Conservation (phyloP, 2,888 invertebrate genomes). For the Rotaria socialis region DNA sequence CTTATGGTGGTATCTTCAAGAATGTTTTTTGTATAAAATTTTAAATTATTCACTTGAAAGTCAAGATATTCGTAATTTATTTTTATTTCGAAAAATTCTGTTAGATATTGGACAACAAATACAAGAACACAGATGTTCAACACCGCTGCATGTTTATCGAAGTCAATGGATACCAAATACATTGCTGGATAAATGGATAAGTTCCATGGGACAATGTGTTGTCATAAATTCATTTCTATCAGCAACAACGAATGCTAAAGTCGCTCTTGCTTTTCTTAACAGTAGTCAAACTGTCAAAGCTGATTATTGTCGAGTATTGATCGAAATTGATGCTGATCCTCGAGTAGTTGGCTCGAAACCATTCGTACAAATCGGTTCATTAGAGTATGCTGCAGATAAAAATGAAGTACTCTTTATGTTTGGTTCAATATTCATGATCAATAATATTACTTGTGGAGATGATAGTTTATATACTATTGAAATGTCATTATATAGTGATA, state of each 20-base stretch:
- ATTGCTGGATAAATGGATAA: constrained; percentile 1
- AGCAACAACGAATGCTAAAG: neutral
- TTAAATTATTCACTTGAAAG: neutral
- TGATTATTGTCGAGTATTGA: neutral
- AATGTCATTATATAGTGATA: neutral
- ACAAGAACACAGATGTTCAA: neutral
- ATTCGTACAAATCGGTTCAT: neutral
- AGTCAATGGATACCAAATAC: neutral
- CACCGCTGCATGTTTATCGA: neutral
- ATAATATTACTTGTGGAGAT: constrained; percentile 2
- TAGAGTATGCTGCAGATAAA: neutral
- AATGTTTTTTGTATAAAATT: neutral
- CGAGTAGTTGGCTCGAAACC: neutral
- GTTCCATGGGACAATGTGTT: constrained; percentile 2
- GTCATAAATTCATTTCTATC: neutral
- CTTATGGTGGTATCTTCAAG: neutral
- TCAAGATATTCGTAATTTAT: neutral
- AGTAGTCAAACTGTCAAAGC: neutral
- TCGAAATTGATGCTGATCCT: constrained; percentile 17
- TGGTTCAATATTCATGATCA: neutral
- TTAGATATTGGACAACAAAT: neutral
- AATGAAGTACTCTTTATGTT: neutral
- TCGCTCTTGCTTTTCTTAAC: neutral
- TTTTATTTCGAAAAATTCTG: neutral
- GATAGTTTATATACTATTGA: neutral